Evolutionary conservation across 2,113 vertebrate genomes (phyloP).

Genomic region (Grus americana): DNA sequence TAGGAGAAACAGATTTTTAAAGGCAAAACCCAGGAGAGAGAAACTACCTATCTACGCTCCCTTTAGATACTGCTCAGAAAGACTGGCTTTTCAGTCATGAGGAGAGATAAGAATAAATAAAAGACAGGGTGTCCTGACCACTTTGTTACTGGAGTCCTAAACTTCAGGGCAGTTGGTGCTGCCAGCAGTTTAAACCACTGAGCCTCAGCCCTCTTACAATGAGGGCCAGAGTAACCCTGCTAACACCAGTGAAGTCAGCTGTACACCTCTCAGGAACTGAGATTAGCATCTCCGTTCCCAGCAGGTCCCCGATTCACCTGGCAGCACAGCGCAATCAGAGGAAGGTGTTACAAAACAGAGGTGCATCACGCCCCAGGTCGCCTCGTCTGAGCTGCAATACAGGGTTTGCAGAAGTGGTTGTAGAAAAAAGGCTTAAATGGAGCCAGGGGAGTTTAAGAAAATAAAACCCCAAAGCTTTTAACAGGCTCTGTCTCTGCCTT

Average conservation of each 20-base stretch:
- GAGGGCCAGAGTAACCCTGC: not conserved
- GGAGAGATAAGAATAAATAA: not conserved
- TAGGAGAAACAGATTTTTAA: not conserved
- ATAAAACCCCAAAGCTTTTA: not conserved
- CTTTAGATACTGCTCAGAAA: not conserved
- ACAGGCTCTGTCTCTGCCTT: not conserved
- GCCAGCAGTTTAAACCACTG: not conserved
- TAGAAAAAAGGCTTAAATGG: not conserved
- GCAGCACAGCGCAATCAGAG: not conserved
- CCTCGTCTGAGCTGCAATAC: not conserved
- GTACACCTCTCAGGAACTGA: not conserved
- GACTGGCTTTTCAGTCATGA: not conserved
- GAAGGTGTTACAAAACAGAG: conserved; percentile 6
- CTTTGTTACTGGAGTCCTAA: not conserved
- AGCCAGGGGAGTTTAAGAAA: not conserved
- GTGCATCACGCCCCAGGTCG: not conserved
- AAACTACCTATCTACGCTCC: not conserved
- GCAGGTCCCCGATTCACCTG: not conserved
- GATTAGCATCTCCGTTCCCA: conserved; percentile 3
- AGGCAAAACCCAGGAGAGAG: not conserved
- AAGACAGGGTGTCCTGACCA: not conserved
- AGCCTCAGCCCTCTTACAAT: not conserved
- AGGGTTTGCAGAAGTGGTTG: not conserved
- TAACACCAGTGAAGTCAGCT: not conserved
- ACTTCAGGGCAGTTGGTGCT: not conserved